Percentiles rank a stretch among this genome's conserved stretches.
These are phyloP conservation scores for Diloba caeruleocephala DNA, from an alignment of 2,888 invertebrate genomes.

Conservation along the genomic window DNA sequence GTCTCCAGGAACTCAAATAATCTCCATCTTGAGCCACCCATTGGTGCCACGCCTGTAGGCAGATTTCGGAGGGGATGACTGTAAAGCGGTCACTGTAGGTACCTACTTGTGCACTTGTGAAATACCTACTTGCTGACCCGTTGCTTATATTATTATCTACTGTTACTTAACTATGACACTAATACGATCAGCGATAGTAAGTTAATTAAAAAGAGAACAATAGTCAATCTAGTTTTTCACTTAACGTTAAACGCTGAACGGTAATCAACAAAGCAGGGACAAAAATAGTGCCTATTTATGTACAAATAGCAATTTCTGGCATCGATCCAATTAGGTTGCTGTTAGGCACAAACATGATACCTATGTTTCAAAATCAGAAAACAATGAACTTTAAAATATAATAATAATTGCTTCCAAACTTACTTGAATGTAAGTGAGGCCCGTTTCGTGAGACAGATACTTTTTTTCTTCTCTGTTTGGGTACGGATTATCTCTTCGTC, in stretches of 20 bases:
- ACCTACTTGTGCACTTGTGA: neutral
- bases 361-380: constrained; percentile 57
- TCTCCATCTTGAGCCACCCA: no score
- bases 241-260: constrained; percentile 60
- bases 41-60: no score
- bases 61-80: no score
- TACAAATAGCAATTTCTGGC: constrained; percentile 86
- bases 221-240: constrained; percentile 30
- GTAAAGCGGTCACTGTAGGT: no score
- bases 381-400: constrained; percentile 46
- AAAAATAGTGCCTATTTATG: constrained; percentile 88
- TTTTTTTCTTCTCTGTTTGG: constrained; percentile 94
- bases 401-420: constrained; percentile 52
- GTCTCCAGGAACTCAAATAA: no score
- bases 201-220: neutral
- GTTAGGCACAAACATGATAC: constrained; percentile 76
- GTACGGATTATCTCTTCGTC: constrained; percentile 93
- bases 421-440: constrained; percentile 94
- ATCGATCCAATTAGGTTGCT: constrained; percentile 84
- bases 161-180: no score
- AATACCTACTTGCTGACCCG: no score
- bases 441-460: constrained; percentile 92
- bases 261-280: constrained; percentile 81
- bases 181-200: neutral
- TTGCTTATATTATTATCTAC: no score